Base-by-base conservation (phyloP, 2,797 vertebrate genomes). In the Falco columbarius region DNA sequence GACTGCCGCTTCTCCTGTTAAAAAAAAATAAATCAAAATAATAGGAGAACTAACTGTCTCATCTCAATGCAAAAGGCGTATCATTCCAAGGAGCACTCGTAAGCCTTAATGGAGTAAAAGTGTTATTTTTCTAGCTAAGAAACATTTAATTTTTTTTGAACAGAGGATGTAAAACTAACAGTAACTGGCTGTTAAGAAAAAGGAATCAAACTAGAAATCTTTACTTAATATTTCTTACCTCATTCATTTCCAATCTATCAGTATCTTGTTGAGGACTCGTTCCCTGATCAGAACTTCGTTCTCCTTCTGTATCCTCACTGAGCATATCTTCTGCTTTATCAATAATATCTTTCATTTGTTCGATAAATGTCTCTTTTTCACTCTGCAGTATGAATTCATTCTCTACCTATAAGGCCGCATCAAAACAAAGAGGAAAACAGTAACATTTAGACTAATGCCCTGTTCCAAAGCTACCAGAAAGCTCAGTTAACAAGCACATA, bases 251-350 rank as follows among this genome's bases (percentile, higher is more conserved):
- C 68, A 96, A 76, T 65, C 93, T 90, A 12, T 97, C 95, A 3
- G 95, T 75, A 75, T 98, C 98, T 95, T 98, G 98, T 0, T 98
- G 99, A 15, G 99, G 98, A 97, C 99, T 99, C 16, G 97, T 97
- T 52, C 98, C 99, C 22, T 99, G 97, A 75, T 98, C 97, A 6
- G 98, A 98, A 81, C 97, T 98, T 73, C 98, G 98, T 92, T 99
- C 99, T 44, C 98, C 98, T 86, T 99, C 99, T 4, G 98, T 98
- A 94, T 99, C 99, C 96, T 99, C 99, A 66, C 98, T 99, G 63
- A 99, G 98, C 99, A 99, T 99, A 97, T 99, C 99, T 97, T 99
- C 99, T 9, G 99, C 99, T 98, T 99, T 99, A 97, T 99, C 99
- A 93, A 99, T 99, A 40, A 99, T 99, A 86, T 99, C 99, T 97